Conservation (phyloP, 2,113 vertebrate genomes). For the Genyomyrus donnyi region DNA sequence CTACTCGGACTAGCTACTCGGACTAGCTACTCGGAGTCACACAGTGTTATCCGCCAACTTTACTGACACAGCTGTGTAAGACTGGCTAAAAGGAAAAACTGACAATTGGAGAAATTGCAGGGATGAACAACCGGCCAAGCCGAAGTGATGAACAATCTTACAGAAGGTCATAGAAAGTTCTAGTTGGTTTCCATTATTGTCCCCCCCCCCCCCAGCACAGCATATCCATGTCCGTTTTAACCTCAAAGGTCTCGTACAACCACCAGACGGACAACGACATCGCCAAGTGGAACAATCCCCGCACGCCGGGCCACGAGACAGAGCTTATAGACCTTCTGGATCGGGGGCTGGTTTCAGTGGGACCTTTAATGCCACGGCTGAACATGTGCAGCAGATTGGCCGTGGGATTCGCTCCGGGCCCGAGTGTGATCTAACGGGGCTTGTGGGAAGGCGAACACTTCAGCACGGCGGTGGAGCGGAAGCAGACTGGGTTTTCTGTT, state of each 20-base stretch:
- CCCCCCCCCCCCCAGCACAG: background rate
- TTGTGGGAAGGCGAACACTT: background rate
- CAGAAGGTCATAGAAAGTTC: background rate
- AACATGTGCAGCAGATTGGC: background rate
- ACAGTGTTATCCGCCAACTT: background rate
- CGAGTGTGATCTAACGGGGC: background rate
- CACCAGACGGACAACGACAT: background rate
- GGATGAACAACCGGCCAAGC: background rate
- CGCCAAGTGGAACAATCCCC: background rate
- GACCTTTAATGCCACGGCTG: background rate
- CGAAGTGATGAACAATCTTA: background rate
- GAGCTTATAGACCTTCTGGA: background rate
- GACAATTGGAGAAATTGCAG: background rate
- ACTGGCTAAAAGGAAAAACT: background rate
- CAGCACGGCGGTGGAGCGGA: background rate
- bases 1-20: background rate
- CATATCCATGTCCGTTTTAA: background rate
- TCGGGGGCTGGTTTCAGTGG: background rate
- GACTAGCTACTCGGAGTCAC: background rate
- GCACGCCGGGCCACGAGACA: background rate
- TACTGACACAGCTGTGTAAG: background rate
- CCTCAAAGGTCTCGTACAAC: background rate
- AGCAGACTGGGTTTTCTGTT: background rate
- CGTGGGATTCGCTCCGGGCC: background rate
- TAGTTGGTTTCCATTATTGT: background rate